Percentiles rank a stretch among this genome's conserved stretches.
Conservation (phyloP, 2,797 vertebrate genomes). For the Dipus sagitta region DNA sequence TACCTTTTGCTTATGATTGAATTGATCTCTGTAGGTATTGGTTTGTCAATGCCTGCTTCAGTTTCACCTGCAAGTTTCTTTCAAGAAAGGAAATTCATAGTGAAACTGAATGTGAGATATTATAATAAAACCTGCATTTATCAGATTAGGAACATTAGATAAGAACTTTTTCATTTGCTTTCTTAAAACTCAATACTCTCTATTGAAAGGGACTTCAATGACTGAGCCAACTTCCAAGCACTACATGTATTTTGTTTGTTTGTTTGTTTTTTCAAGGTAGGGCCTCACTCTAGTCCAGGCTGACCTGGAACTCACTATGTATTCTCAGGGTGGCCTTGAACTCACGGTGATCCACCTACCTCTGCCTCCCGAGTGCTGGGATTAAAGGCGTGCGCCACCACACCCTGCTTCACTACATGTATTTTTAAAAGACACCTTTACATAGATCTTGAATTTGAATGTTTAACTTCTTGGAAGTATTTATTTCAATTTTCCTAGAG, state of each 20-base stretch:
- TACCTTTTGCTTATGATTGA: neutral
- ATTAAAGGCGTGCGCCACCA: too few species aligned
- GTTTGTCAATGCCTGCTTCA: constrained; percentile 7
- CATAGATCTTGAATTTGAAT: constrained; percentile 7
- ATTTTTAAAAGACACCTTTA: constrained; percentile 43
- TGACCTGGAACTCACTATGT: too few species aligned
- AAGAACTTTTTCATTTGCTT: constrained; percentile 17
- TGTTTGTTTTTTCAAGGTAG: too few species aligned
- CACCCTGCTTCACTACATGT: neutral
- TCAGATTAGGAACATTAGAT: neutral
- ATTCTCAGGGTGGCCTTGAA: too few species aligned
- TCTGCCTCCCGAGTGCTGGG: too few species aligned
- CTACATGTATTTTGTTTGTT: too few species aligned
- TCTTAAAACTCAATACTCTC: constrained; percentile 44
- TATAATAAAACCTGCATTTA: constrained; percentile 61
- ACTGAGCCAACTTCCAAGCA: too few species aligned
- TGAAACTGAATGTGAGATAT: constrained; percentile 50
- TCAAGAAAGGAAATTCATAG: constrained; percentile 38
- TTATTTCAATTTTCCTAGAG: constrained; percentile 22
- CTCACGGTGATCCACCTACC: too few species aligned
- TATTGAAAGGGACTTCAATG: neutral
- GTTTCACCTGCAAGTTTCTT: constrained; percentile 21
- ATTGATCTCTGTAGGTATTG: neutral
- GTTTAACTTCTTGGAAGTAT: neutral
- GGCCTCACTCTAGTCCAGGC: too few species aligned